A percentile compares a stretch with the other conserved stretches of the same genome.
Conservation (phyloP, 2,113 vertebrate species). For the Castor canadensis region DNA sequence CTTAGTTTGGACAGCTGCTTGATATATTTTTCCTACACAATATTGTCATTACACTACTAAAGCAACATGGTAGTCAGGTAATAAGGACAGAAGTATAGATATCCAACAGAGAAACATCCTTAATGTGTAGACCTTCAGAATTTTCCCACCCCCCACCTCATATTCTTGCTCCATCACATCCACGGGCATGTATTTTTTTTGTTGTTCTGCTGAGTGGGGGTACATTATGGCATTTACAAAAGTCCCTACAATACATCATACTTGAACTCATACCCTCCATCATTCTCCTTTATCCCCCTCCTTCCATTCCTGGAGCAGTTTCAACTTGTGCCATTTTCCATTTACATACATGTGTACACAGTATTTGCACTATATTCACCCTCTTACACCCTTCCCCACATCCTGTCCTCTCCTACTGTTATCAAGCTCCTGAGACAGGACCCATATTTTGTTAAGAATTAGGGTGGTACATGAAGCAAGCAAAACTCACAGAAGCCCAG, state of each 20-base stretch:
- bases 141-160: not conserved
- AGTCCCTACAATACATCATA: too few species aligned
- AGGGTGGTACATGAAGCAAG: not conserved
- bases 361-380: too few species aligned
- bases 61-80: not conserved
- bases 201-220: too few species aligned
- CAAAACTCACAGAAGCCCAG: not conserved
- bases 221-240: too few species aligned
- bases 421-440: too few species aligned
- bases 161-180: not conserved
- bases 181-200: not conserved
- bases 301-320: too few species aligned
- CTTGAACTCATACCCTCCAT: too few species aligned
- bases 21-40: not conserved
- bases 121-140: not conserved
- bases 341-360: too few species aligned
- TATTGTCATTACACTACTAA: not conserved
- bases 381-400: too few species aligned
- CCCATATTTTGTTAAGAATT: not conserved
- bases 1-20: not conserved
- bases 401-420: too few species aligned
- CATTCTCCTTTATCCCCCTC: too few species aligned
- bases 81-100: constrained; percentile 1
- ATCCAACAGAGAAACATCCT: not conserved
- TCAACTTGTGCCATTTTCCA: too few species aligned